Evolutionary conservation across 2,113 vertebrate genomes (phyloP).

Genomic region (Catharus bicknelli): DNA sequence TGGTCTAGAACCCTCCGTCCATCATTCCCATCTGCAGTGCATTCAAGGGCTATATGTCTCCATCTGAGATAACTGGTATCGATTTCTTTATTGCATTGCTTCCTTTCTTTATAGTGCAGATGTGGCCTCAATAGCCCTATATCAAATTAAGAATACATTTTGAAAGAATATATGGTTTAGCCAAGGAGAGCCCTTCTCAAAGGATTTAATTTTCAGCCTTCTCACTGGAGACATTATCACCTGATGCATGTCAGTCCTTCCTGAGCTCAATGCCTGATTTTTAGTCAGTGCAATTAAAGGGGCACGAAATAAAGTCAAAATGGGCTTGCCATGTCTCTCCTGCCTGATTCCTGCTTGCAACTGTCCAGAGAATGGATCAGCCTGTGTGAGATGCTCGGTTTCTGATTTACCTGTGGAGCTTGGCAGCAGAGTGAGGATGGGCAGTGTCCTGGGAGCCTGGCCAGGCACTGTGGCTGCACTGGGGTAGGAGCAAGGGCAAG

Average conservation of each 20-base stretch:
- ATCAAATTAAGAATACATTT: slow-evolving; percentile 58
- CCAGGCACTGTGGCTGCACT: fast-evolving
- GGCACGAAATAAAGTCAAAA: slow-evolving; percentile 27
- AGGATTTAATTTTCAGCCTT: slow-evolving; percentile 34
- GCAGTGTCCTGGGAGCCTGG: neutral
- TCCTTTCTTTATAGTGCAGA: slow-evolving; percentile 46
- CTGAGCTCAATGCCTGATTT: neutral
- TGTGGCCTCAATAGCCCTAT: slow-evolving; percentile 30
- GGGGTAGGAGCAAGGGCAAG: neutral
- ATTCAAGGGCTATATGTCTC: slow-evolving; percentile 21
- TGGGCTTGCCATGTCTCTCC: neutral
- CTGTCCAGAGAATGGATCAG: neutral
- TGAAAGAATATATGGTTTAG: slow-evolving; percentile 24
- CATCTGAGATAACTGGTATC: slow-evolving; percentile 37
- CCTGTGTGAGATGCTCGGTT: neutral
- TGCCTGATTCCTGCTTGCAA: neutral
- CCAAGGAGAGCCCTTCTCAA: neutral
- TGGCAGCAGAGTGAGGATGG: neutral
- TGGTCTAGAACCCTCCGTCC: neutral
- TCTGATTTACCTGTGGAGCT: neutral
- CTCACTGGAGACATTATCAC: neutral
- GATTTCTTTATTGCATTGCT: slow-evolving; percentile 45
- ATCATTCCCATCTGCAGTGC: neutral
- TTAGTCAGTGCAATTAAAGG: neutral
- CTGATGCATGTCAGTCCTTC: slow-evolving; percentile 7